phyloP scores from a whole-genome alignment of 2,888 invertebrate species.

The Cloeon dipterum region DNA sequence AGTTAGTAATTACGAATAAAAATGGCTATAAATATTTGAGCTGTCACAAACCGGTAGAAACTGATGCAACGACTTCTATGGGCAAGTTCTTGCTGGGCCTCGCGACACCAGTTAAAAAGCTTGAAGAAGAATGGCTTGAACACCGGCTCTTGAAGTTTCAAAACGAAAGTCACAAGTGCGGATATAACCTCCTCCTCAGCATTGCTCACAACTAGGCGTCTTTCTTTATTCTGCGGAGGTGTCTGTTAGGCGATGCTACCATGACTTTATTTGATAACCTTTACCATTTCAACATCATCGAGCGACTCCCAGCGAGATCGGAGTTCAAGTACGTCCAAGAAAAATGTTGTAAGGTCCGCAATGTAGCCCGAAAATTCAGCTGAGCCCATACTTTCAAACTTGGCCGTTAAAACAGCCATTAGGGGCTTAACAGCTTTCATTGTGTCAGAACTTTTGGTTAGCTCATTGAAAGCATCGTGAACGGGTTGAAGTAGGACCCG shows the following conservation, averaged over 20 bases:
- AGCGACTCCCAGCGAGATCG: conserved; percentile 7
- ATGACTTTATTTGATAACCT: too few relatives aligned
- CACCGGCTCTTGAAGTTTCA: conserved; percentile 71
- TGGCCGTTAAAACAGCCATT: conserved; percentile 53
- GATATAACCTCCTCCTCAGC: conserved; percentile 55
- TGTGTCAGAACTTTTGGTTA: neutral
- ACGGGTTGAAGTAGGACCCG: conserved; percentile 56
- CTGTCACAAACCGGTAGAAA: conserved; percentile 43
- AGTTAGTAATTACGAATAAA: conserved; percentile 9
- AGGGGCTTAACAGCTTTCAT: conserved; percentile 36
- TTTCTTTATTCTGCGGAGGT: too few relatives aligned
- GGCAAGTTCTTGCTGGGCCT: conserved; percentile 16
- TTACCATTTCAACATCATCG: neutral
- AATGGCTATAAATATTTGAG: neutral
- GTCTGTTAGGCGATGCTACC: too few relatives aligned
- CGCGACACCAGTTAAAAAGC: conserved; percentile 67
- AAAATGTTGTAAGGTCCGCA: conserved; percentile 46
- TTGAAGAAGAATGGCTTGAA: conserved; percentile 75
- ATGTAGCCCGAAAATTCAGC: conserved; percentile 40
- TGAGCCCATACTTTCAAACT: conserved; percentile 34
- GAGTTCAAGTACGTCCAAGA: conserved; percentile 28
- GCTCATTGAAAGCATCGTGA: conserved; percentile 9
- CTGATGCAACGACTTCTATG: conserved; percentile 47
- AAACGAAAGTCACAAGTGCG: conserved; percentile 52
- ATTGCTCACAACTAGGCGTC: too few relatives aligned